Evolutionary conservation across 2,113 vertebrate species (phyloP), one percentile per base, ranked within the genome.

Genomic region (Martes martes): DNA sequence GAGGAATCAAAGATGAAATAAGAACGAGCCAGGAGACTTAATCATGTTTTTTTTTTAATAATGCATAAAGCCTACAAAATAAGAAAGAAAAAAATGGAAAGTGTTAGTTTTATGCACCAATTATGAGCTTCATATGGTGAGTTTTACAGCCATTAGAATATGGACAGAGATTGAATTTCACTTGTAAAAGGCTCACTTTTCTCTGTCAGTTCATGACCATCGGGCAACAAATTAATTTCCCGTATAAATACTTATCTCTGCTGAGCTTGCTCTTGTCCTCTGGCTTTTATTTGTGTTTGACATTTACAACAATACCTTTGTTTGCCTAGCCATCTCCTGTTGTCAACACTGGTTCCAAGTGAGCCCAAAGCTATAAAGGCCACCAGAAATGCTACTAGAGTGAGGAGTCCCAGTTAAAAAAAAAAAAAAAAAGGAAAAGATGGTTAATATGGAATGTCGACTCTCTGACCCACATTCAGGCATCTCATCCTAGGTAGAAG

Each of bases 261-360:
- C 42, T 81, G 74, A 36, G 47, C 59, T 89, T 78, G n/a, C 36
- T 26, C 26, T 81, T 45, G 26, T 73, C 52, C 78, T 96, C 79
- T 71, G 80, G 31, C 76, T 96, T 92, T 85, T 71, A 33, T 78
- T 92, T 92, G 79, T 81, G 55, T 85, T 96, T 97, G 86, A 91
- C n/a, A 26, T 95, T 97, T 80, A 59, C 26, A 84, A 80, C 50
- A 63, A 81, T 45, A 78, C 6, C 16, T 31, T 87, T 78, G 31
- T 96, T 95, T 94, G 14, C 36, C 45, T 33, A 82, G 33, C 11
- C n/a, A 24, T 63, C 61, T 28, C 26, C 47, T 88, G 28, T 23
- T 85, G 28, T 96, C 69, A 91, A 55, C n/a, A 10, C n/a, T 85
- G 87, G 50, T 33, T 95, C 39, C 79, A 88, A 67, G 61, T 87